Evolutionary conservation across 2,797 vertebrate genomes (phyloP).

Genomic region (Sciurus vulgaris): DNA sequence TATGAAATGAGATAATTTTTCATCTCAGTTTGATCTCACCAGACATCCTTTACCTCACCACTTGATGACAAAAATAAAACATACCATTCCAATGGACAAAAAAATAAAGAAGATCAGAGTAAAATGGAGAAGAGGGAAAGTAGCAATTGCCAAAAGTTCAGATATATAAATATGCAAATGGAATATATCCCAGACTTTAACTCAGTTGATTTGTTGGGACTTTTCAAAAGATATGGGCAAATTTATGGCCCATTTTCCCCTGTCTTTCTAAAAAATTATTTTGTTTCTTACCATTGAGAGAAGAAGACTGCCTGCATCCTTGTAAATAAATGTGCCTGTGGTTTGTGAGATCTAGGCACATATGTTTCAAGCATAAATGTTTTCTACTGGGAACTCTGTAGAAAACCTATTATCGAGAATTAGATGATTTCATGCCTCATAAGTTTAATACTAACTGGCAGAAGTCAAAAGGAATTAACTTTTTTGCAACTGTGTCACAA

Average conservation of each 20-base stretch:
- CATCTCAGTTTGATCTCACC: conserved; percentile 81
- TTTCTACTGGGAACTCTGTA: conserved; percentile 73
- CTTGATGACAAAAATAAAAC: conserved; percentile 82
- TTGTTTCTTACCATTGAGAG: conserved; percentile 47
- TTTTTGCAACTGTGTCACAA: conserved; percentile 74
- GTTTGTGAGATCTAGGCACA: conserved; percentile 66
- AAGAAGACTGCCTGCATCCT: conserved; percentile 49
- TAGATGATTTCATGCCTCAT: conserved; percentile 83
- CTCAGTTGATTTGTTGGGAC: conserved; percentile 66
- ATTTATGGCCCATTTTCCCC: conserved; percentile 68
- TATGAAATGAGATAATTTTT: conserved; percentile 81
- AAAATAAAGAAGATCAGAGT: conserved; percentile 55
- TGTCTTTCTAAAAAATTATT: conserved; percentile 53
- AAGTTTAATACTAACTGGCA: conserved; percentile 84
- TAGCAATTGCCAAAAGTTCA: conserved; percentile 63
- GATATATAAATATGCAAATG: conserved; percentile 74
- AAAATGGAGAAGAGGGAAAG: conserved; percentile 62
- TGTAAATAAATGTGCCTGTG: conserved; percentile 64
- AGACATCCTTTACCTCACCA: conserved; percentile 45
- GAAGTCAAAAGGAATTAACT: conserved; percentile 85
- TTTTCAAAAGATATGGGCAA: conserved; percentile 67
- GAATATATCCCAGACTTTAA: conserved; percentile 56
- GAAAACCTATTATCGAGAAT: conserved; percentile 79
- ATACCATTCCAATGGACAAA: conserved; percentile 17
- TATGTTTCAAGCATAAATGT: conserved; percentile 73